Percentiles rank a stretch among this genome's conserved stretches.
Evolutionary conservation across 30 jellyfish, hydroid and myxozoan species (phyloP).

Genomic region (Hydra vulgaris): DNA sequence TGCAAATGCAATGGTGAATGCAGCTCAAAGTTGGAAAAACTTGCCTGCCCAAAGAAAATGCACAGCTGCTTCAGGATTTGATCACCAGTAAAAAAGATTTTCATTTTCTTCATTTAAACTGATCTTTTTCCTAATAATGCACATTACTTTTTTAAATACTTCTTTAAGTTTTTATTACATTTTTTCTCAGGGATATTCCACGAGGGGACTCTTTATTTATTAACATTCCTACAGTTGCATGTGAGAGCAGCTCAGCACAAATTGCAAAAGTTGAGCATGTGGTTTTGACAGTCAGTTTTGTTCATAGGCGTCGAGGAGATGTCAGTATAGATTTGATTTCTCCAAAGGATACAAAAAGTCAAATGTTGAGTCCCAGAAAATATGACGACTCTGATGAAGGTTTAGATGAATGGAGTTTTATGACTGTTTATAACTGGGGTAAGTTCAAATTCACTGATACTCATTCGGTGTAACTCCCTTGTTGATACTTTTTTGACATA

Average conservation of each 20-base stretch:
- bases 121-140: no score
- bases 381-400: conserved; percentile 99
- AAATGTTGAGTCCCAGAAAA: conserved; percentile 94
- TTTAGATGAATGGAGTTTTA: conserved; percentile 98
- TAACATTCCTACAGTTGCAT: conserved; percentile 87
- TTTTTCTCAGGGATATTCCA: conserved; percentile 73
- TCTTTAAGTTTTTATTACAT: no score
- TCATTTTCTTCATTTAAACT: no score
- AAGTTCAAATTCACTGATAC: no score
- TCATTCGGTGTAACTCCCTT: no score
- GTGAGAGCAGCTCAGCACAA: conserved; percentile 64
- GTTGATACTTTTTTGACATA: no score
- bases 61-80: conserved; percentile 81
- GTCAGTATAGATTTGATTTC: conserved; percentile 90
- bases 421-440: conserved; percentile 99
- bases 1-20: conserved; percentile 82
- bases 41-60: conserved; percentile 81
- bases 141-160: not conserved
- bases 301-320: conserved; percentile 93
- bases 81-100: conserved; percentile 41
- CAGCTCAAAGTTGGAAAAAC: conserved; percentile 74
- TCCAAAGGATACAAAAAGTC: conserved; percentile 95
- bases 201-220: conserved; percentile 58
- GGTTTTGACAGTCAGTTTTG: conserved; percentile 92
- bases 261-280: conserved; percentile 91